Percentiles rank a stretch among this genome's conserved stretches.
These are phyloP conservation scores for Nipponacmea schrenckii DNA, from an alignment of 2,888 invertebrate species.

Conservation along the genomic window DNA sequence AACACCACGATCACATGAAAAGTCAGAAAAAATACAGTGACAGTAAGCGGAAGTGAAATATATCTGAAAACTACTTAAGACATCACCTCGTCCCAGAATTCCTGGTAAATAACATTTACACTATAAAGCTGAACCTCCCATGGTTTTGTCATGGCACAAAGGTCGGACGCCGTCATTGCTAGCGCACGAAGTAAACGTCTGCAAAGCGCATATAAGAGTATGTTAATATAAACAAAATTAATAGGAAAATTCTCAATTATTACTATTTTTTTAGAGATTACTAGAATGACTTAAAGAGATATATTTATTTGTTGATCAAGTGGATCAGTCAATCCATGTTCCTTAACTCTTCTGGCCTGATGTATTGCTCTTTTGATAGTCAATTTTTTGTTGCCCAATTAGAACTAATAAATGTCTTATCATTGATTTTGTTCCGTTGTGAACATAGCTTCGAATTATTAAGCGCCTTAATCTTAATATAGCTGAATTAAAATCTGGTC, in stretches of 20 bases:
- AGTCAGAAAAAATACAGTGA: neutral
- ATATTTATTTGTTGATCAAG: too few species aligned
- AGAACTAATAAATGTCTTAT: conserved; percentile 54
- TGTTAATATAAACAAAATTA: neutral
- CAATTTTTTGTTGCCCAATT: conserved; percentile 62
- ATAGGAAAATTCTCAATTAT: too few species aligned
- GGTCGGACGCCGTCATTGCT: conserved; percentile 85
- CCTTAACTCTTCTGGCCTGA: conserved; percentile 38
- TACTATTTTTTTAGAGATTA: too few species aligned
- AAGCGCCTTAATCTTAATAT: too few species aligned
- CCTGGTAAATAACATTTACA: conserved; percentile 77
- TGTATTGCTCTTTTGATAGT: conserved; percentile 59
- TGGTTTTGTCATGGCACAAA: conserved; percentile 86
- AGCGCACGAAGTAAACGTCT: conserved; percentile 77
- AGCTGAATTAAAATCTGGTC: too few species aligned
- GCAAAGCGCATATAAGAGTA: conserved; percentile 12
- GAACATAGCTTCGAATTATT: too few species aligned
- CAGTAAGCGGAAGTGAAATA: neutral
- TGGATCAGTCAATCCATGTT: conserved; percentile 46
- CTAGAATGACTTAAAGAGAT: too few species aligned
- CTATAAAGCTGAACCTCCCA: conserved; percentile 86
- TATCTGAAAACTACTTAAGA: neutral
- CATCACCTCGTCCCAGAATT: conserved; percentile 66
- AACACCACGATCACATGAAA: neutral
- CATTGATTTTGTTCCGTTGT: conserved; percentile 47